Evolutionary conservation across 53 echinoderm and acorn worm species (phyloP).

Genomic region (Astropecten irregularis): DNA sequence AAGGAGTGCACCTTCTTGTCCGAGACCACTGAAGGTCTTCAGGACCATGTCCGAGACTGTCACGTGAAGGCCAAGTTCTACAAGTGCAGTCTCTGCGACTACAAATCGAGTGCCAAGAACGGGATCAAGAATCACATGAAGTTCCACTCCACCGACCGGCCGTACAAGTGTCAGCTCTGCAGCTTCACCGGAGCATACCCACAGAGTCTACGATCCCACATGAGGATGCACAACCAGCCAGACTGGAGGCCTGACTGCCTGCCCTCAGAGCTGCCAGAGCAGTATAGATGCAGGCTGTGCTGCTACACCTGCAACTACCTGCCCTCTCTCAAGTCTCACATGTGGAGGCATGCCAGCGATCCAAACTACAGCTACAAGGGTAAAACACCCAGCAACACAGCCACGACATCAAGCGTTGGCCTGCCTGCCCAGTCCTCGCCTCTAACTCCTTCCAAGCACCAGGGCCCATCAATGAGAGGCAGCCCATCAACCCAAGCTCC

Average conservation of each 20-base stretch:
- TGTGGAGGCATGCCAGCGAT: conserved; percentile 95
- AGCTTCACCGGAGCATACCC: conserved; percentile 95
- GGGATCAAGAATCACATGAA: conserved; percentile 99
- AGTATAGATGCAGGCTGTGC: conserved; percentile 90
- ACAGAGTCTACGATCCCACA: conserved; percentile 90
- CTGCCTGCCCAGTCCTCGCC: too few species aligned
- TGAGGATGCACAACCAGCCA: conserved; percentile 73
- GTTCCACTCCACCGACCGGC: conserved; percentile 88
- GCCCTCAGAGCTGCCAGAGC: conserved; percentile 46
- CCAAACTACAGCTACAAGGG: conserved; percentile 86
- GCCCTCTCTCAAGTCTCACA: conserved; percentile 95
- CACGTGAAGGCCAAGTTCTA: conserved; percentile 78
- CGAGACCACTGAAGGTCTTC: conserved; percentile 53
- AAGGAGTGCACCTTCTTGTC: conserved; percentile 77
- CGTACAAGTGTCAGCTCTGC: conserved; percentile 91
- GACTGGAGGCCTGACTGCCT: conserved; percentile 27
- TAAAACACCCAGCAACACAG: too few species aligned
- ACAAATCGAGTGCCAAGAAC: conserved; percentile 82
- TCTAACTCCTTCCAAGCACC: too few species aligned
- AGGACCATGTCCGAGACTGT: conserved; percentile 49
- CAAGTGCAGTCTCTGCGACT: conserved; percentile 82
- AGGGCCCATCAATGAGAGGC: too few species aligned
- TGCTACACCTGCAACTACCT: conserved; percentile 88
- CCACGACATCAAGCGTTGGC: too few species aligned
- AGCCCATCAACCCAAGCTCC: too few species aligned